phyloP scores from a whole-genome alignment of 2,888 invertebrate genomes.

The Esperia sulphurella region DNA sequence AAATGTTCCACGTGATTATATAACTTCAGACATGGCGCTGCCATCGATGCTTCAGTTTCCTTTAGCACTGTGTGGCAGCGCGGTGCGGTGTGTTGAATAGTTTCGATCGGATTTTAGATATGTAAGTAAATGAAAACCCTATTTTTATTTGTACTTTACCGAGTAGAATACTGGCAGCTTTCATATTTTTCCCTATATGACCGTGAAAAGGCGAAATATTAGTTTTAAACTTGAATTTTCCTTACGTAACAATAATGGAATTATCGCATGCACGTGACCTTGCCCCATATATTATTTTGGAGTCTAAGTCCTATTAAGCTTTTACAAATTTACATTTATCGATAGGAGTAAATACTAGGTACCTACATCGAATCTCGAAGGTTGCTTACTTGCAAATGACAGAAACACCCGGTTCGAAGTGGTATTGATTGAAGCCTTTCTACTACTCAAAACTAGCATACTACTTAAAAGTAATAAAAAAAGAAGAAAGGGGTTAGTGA shows the following conservation, averaged over 20 bases:
- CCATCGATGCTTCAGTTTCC: conserved; percentile 50
- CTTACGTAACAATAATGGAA: conserved; percentile 73
- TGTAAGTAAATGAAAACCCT: conserved; percentile 47
- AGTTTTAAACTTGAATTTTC: conserved; percentile 23
- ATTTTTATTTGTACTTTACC: conserved; percentile 1
- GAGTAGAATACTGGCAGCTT: neutral
- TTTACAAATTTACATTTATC: neutral
- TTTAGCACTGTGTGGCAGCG: conserved; percentile 67
- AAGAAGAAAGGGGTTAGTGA: too few relatives aligned
- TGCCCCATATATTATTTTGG: conserved; percentile 44
- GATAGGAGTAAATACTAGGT: neutral
- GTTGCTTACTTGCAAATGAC: neutral
- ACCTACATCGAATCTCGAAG: neutral
- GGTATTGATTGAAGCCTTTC: conserved; percentile 18
- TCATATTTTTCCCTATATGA: neutral
- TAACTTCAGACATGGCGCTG: conserved; percentile 64
- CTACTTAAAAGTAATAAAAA: too few relatives aligned
- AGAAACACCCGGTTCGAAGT: neutral
- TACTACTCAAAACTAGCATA: too few relatives aligned
- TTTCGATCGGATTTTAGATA: conserved; percentile 67
- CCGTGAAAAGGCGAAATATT: conserved; percentile 9
- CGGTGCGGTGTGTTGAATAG: conserved; percentile 61
- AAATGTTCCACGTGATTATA: conserved; percentile 60
- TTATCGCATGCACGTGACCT: conserved; percentile 74
- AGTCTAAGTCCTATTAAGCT: conserved; percentile 4